Evolutionary conservation across 2,113 vertebrate species (phyloP).

Genomic region (Eurypyga helias): DNA sequence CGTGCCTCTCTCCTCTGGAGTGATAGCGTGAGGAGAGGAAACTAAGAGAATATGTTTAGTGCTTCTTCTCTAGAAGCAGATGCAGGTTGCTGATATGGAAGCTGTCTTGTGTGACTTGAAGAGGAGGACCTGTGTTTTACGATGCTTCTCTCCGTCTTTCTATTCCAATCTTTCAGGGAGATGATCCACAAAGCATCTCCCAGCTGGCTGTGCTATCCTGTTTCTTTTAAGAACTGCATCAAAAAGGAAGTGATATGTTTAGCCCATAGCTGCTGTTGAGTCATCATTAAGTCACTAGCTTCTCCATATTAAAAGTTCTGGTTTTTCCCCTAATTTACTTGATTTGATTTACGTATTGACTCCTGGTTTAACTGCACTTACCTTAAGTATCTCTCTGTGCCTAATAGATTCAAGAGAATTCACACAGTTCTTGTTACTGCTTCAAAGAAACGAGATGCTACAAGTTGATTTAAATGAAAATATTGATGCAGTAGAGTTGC

Average conservation of each 20-base stretch:
- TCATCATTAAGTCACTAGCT: not conserved
- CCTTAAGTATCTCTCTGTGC: not conserved
- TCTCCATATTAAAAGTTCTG: not conserved
- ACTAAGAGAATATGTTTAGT: not conserved
- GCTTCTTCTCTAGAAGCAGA: not conserved
- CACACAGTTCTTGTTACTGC: not conserved
- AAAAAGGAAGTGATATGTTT: not conserved
- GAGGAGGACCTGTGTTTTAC: not conserved
- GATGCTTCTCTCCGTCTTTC: not conserved
- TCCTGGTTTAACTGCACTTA: not conserved
- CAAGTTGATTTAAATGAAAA: slow-evolving; percentile 3
- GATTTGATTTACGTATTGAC: not conserved
- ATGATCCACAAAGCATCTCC: not conserved
- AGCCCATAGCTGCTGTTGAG: not conserved
- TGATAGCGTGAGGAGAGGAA: not conserved
- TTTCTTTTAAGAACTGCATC: not conserved
- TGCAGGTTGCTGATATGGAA: not conserved
- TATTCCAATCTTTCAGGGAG: not conserved
- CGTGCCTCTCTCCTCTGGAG: not conserved
- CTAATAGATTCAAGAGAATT: not conserved
- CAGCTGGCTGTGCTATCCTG: not conserved
- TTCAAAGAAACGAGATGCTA: not conserved
- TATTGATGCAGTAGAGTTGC: not conserved
- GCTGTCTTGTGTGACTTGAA: not conserved
- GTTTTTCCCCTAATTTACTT: not conserved